Evolutionary conservation across 2,888 invertebrate genomes (phyloP), one percentile per base, ranked within the genome.

Genomic region (Atethmia centrago): DNA sequence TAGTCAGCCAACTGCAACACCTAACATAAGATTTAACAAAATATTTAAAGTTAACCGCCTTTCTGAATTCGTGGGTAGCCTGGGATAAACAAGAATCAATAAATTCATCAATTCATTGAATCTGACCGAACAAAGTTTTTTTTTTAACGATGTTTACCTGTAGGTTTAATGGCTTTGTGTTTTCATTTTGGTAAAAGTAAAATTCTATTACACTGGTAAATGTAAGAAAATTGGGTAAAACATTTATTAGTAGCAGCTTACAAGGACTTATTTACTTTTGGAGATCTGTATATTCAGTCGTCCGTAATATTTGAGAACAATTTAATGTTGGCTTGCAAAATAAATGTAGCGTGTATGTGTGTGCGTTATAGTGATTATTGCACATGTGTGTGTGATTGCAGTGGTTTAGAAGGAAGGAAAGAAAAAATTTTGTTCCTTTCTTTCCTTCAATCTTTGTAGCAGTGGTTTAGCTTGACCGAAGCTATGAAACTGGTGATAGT

Each of bases 321-420:
- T 65, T 55, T 3, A 28, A 80, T 55, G 76, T 75, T 36, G 28
- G 70, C 83, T 71, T 79, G 92, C 93, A 92, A 93, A 89, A 83
- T 81, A 90, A 92, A 91, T 74, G 75, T 87, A 90, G 91, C 93
- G 87, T 90, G 88, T 88, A 77, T 77, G 64, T 85, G 78, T 86
- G 81, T 85, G 87, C 84, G 58, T 79, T 76, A 80, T 62, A 47
- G 81, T 85, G 77, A 77, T 76, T 51, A 77, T 64, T 77, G 63
- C 71, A 66, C 59, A 69, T 67, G 66, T 71, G 71, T 77, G 31
- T 74, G 80, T 79, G 76, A 79, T 67, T 70, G 80, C 80, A 70
- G 77, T 80, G 81, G 69, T 49, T 47, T 42, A 71, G 70, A 77
- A 58, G 8, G 25, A 56, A 56, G 31, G 40, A 67, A 55, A 55